A percentile compares a stretch with the other conserved stretches of the same genome.
Evolutionary conservation across 2,797 vertebrate species (phyloP).

Genomic region (Setipinna tenuifilis): DNA sequence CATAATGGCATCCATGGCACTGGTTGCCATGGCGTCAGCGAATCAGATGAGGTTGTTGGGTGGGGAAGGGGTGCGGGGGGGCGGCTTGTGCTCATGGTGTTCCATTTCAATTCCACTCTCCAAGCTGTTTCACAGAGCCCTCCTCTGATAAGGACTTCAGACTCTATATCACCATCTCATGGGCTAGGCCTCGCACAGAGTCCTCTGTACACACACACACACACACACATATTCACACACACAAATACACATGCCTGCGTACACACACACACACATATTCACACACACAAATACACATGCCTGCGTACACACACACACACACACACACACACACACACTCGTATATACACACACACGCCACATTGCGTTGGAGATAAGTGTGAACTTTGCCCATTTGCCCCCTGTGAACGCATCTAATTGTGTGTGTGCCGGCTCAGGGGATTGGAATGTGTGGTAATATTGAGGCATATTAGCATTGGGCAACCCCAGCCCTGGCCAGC

Average conservation of each 20-base stretch:
- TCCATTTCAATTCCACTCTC: background rate
- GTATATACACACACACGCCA: background rate
- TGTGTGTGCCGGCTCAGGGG: conserved; percentile 2
- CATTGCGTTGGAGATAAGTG: background rate
- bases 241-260: too few species aligned
- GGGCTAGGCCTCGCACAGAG: background rate
- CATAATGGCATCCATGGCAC: background rate
- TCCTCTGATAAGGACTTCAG: conserved; percentile 6
- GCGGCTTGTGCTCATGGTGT: background rate
- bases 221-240: too few species aligned
- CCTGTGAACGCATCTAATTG: conserved; percentile 11
- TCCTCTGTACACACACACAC: background rate
- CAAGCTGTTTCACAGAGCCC: background rate
- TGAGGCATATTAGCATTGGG: conserved; percentile 3
- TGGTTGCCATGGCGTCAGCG: conserved; percentile 3
- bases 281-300: background rate
- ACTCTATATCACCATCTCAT: background rate
- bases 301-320: too few species aligned
- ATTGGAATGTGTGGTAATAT: conserved; percentile 19
- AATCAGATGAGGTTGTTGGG: background rate
- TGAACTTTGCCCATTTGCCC: background rate
- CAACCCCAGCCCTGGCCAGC: background rate
- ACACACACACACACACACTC: too few species aligned
- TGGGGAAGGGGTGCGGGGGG: background rate
- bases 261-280: too few species aligned